These are phyloP conservation scores for Anseranas semipalmata DNA, from an alignment of 2,113 vertebrate species.

Conservation along the genomic window DNA sequence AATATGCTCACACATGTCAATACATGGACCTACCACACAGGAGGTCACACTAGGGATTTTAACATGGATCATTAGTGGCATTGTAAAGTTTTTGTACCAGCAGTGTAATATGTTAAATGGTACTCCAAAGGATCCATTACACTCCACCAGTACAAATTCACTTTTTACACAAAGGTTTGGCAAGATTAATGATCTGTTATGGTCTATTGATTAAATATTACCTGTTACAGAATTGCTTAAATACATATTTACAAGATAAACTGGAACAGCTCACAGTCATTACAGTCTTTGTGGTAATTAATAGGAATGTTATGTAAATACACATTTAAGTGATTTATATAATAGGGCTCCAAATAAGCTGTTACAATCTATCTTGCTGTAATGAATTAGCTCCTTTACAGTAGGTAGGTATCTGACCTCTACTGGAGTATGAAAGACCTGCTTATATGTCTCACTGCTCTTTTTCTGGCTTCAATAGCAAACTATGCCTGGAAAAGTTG, in stretches of 20 bases:
- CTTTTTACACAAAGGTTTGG: constrained; percentile 61
- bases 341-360: constrained; percentile 74
- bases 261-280: constrained; percentile 60
- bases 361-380: constrained; percentile 76
- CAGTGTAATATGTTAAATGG: background rate
- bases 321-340: constrained; percentile 82
- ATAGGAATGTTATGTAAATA: constrained; percentile 80
- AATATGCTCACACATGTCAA: background rate
- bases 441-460: constrained; percentile 38
- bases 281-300: constrained; percentile 77
- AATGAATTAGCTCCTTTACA: constrained; percentile 73
- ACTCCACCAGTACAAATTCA: constrained; percentile 39
- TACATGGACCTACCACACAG: background rate
- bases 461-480: background rate
- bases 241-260: constrained; percentile 70
- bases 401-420: constrained; percentile 76
- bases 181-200: constrained; percentile 68
- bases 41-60: background rate
- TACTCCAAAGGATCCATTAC: constrained; percentile 33
- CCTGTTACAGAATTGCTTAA: constrained; percentile 64
- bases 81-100: background rate
- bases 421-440: constrained; percentile 68
- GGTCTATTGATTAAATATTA: constrained; percentile 69
- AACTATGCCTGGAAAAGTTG: background rate
- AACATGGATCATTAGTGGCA: background rate